Evolutionary conservation across 53 echinoderm and acorn worm species (phyloP), one percentile per base, ranked within the genome.

Genomic region (Luidia sarsii): DNA sequence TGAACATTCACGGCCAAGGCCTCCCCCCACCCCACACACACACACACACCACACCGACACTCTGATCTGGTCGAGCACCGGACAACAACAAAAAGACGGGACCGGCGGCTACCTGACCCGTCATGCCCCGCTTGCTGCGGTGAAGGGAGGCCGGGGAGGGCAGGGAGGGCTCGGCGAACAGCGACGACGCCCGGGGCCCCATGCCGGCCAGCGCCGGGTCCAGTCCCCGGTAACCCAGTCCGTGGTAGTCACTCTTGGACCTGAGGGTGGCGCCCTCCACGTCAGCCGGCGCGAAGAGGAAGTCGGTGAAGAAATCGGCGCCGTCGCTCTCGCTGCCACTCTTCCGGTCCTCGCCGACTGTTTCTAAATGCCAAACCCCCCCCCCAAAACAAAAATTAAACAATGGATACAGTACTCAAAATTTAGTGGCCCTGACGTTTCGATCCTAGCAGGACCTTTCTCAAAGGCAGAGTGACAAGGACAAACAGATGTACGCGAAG

Each of bases 281-380:
- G 53, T 95, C 96, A 30, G 88, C 79, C 3, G 96, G 96, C 61
- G 90, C 96, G 83, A 95, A 95, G 51, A 90, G 86, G 48, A 93
- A 92, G 15, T 79, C 87, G n/a, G 39, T 57, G 46, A 75, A 81
- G 63, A 82, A 89, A 25, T 88, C 82, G 41, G 65, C 67, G n/a
- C 48, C 65, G 16, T 51, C 89, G 18, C 62, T 87, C 19, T 67
- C 66, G n/a, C 29, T 27, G 6, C 23, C 68, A 1, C 48, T 43
- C 0, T 15, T 56, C 27, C 18, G 4, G 6, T 15, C 57, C 6
- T n/a, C 57, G 7, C 6, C 22, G 7, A 15, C 36, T 31, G 30
- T 43, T 33, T 66, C 81, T n/a, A n/a, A n/a, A n/a, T n/a, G n/a
- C n/a, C n/a, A n/a, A n/a, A n/a, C n/a, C n/a, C n/a, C n/a, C n/a